Percentiles rank a stretch among this genome's conserved stretches.
phyloP scores from a whole-genome alignment of 2,888 invertebrate species.

The Horisme vitalbata region DNA sequence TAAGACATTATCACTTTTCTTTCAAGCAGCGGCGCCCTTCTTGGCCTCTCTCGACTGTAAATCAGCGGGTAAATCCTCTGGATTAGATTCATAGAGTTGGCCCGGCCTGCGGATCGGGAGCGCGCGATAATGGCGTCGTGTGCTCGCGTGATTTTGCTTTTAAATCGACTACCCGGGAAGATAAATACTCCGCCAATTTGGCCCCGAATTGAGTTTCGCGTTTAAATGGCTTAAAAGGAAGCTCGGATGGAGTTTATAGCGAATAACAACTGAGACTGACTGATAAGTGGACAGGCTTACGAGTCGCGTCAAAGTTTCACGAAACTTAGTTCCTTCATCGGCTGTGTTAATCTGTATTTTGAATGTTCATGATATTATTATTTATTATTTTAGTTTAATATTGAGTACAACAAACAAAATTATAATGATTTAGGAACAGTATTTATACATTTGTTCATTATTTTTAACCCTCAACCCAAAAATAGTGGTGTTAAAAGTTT shows the following conservation, averaged over 20 bases:
- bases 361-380: no score
- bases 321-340: not conserved
- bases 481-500: no score
- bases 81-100: conserved; percentile 83
- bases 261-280: conserved; percentile 62
- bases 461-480: no score
- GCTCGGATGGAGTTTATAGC: conserved; percentile 62
- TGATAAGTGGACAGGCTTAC: conserved; percentile 63
- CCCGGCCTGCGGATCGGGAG: conserved; percentile 76
- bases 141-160: conserved; percentile 81
- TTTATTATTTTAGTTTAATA: no score
- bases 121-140: conserved; percentile 78
- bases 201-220: conserved; percentile 63
- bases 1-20: conserved; percentile 88
- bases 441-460: no score
- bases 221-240: conserved; percentile 68
- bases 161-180: conserved; percentile 77
- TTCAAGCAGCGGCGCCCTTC: conserved; percentile 77
- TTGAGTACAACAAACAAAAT: no score
- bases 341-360: not conserved
- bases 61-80: conserved; percentile 82
- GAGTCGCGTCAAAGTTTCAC: conserved; percentile 12
- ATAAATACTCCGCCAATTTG: conserved; percentile 78
- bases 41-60: conserved; percentile 75
- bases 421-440: no score